Evolutionary conservation across 2,888 invertebrate species (phyloP), one percentile per base, ranked within the genome.

Genomic region (Rosalia funebris): DNA sequence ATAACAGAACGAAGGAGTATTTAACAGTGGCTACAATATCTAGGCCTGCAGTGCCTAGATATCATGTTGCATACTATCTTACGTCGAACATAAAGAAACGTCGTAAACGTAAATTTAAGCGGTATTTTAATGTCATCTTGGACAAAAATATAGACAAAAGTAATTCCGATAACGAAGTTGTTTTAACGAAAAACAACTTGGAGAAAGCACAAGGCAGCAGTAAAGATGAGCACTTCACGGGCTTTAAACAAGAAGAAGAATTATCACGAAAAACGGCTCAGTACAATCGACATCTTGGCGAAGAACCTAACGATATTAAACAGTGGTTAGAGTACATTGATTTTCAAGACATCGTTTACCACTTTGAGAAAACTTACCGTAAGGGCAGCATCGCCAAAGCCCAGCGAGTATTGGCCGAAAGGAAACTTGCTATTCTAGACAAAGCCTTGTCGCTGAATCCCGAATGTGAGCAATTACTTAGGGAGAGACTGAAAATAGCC

Each of bases 31-130:
- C 84, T 31, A 90, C 88, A 0, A 83, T 92, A 10, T 86, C 88
- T 62, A 84, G 86, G 54, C 88, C 89, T 1, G 85, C 86, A 0
- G 84, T 87, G 52, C 89, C 91, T 0, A 83, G 82, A 80, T 91
- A 83, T 70, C 65, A 55, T 58, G 59, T 75, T 31, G 66, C 68
- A 53, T 73, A 73, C 66, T 69, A 73, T 58, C 60, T 74, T 31
- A 57, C 60, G 69, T 73, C 63, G 10, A 46, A 45, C 63, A 71
- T 14, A 70, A 71, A 66, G 44, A 37, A 2, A 11, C 34, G 39
- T 65, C 73, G 62, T 71, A 79, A 70, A 73, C 72, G 65, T 19
- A 78, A 75, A 69, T 71, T 77, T 42, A 79, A 76, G 60, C 62
- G 80, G 71, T 79, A 79, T 63, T 65, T 63, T 73, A 60, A 79